phyloP scores from a whole-genome alignment of 2,888 invertebrate genomes.

The Parelbella ahira region DNA sequence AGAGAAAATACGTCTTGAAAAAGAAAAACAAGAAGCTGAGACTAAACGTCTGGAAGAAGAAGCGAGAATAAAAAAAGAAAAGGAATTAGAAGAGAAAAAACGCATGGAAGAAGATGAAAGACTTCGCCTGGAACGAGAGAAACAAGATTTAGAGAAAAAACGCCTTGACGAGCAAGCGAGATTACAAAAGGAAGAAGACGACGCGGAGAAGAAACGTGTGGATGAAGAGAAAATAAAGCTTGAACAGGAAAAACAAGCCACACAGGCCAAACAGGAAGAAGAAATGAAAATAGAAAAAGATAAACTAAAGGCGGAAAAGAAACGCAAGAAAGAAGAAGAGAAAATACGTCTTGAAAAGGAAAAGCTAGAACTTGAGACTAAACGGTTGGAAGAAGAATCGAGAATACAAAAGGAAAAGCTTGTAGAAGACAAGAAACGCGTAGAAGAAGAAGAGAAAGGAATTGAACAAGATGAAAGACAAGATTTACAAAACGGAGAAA shows the following conservation, averaged over 20 bases:
- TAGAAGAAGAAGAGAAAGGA: neutral
- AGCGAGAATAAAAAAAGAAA: neutral
- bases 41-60: neutral
- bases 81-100: neutral
- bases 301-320: neutral
- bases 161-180: neutral
- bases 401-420: slow-evolving; percentile 24
- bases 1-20: neutral
- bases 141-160: neutral
- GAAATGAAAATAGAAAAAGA: neutral
- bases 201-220: neutral
- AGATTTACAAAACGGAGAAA: too few species aligned
- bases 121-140: slow-evolving; percentile 2
- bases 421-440: neutral
- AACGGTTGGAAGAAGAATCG: too few species aligned
- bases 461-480: neutral
- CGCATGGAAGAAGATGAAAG: neutral
- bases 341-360: neutral
- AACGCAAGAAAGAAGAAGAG: neutral
- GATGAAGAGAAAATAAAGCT: neutral
- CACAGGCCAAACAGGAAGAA: slow-evolving; percentile 6
- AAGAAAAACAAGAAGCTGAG: neutral
- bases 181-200: slow-evolving; percentile 1
- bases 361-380: neutral
- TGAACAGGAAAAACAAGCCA: slow-evolving; percentile 20